These are phyloP conservation scores for Drosophila heteroneura DNA, from an alignment of 2,888 invertebrate species.

Conservation along the genomic window DNA sequence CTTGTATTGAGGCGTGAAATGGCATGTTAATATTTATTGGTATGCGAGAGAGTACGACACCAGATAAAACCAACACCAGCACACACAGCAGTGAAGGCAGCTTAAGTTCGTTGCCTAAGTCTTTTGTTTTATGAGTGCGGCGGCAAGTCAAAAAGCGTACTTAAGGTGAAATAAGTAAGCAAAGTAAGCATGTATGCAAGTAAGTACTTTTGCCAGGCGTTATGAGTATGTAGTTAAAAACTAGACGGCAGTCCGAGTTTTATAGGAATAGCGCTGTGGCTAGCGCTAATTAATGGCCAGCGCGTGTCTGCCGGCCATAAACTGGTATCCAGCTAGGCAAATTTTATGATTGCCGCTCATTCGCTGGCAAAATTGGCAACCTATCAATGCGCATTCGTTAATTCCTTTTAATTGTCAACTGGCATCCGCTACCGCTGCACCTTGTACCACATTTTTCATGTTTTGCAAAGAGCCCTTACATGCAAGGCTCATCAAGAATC, in stretches of 20 bases:
- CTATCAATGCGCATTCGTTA: constrained; percentile 46
- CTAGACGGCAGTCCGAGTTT: constrained; percentile 38
- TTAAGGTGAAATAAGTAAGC: constrained; percentile 14
- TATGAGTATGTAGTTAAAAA: constrained; percentile 43
- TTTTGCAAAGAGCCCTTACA: constrained; percentile 24
- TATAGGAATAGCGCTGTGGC: constrained; percentile 30
- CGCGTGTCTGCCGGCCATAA: constrained; percentile 66
- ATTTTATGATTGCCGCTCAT: constrained; percentile 34
- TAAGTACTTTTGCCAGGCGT: constrained; percentile 36
- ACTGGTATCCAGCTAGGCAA: constrained; percentile 53
- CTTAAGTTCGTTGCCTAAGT: constrained; percentile 70
- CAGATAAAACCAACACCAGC: constrained; percentile 19
- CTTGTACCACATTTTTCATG: constrained; percentile 54
- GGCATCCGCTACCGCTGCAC: constrained; percentile 74
- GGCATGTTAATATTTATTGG: constrained; percentile 74
- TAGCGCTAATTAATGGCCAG: constrained; percentile 51
- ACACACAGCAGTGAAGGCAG: constrained; percentile 8
- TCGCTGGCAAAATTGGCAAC: constrained; percentile 7
- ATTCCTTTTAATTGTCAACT: constrained; percentile 50
- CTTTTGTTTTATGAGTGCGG: constrained; percentile 67
- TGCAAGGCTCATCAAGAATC: constrained; percentile 53
- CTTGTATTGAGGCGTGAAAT: constrained; percentile 80
- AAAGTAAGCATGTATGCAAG: constrained; percentile 3
- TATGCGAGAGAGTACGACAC: constrained; percentile 32
- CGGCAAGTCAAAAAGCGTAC: constrained; percentile 36